These are phyloP conservation scores for Teleiodes luculella DNA, from an alignment of 2,888 invertebrate genomes.

Conservation along the genomic window DNA sequence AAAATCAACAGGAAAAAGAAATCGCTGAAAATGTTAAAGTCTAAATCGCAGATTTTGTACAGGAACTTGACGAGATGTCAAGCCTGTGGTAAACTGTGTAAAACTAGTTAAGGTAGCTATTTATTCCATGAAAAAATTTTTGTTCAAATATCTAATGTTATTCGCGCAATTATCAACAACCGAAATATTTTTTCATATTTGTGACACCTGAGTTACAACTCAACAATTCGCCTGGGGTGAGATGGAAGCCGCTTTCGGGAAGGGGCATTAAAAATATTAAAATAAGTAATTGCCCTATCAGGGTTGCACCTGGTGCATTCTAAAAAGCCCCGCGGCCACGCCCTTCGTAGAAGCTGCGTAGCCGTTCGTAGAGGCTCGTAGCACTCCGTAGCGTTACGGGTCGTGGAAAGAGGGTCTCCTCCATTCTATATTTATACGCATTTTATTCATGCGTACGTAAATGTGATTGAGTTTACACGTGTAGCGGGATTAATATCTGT, in stretches of 20 bases:
- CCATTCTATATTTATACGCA: slow-evolving; percentile 12
- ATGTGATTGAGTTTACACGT: slow-evolving; percentile 3
- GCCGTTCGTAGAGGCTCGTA: slow-evolving; percentile 23
- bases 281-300: slow-evolving; percentile 72
- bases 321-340: slow-evolving; percentile 30
- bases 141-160: no score
- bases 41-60: no score
- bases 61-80: no score
- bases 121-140: no score
- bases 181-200: slow-evolving; percentile 20
- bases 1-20: no score
- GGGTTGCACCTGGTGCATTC: slow-evolving; percentile 61
- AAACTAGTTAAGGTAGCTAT: no score
- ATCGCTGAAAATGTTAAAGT: no score
- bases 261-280: slow-evolving; percentile 67
- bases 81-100: no score
- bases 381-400: no score
- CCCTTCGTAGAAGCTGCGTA: slow-evolving; percentile 32
- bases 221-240: slow-evolving; percentile 46
- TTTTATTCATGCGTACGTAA: slow-evolving; percentile 6
- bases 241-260: slow-evolving; percentile 43
- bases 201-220: slow-evolving; percentile 46
- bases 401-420: no score
- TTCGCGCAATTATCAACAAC: background rate
- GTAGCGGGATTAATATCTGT: slow-evolving; percentile 5